Conservation (phyloP, 1,140 invertebrate genomes). For the Drosophila simulans region DNA sequence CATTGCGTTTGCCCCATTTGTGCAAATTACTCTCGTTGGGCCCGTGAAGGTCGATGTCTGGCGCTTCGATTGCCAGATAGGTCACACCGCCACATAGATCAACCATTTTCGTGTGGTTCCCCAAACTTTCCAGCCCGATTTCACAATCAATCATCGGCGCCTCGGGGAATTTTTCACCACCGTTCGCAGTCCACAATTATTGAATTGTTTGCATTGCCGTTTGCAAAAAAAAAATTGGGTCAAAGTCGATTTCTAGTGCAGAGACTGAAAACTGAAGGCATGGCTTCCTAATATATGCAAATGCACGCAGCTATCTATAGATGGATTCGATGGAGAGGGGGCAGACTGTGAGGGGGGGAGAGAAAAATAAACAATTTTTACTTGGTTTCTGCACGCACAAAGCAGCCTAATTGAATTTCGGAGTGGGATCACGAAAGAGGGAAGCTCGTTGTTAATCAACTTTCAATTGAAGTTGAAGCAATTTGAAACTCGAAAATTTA, state of each 20-base stretch:
- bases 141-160: slow-evolving; percentile 55
- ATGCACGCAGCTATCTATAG: slow-evolving; percentile 37
- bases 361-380: slow-evolving; percentile 51
- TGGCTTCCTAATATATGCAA: slow-evolving; percentile 59
- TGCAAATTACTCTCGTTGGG: neutral
- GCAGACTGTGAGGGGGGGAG: neutral
- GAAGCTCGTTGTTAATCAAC: slow-evolving; percentile 32
- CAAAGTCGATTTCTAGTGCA: slow-evolving; percentile 37
- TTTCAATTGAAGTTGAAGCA: slow-evolving; percentile 23
- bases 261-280: slow-evolving; percentile 13
- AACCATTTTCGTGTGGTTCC: slow-evolving; percentile 6
- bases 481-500: slow-evolving; percentile 38
- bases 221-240: slow-evolving; percentile 46
- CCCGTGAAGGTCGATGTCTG: neutral
- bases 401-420: slow-evolving; percentile 56
- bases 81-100: slow-evolving; percentile 42
- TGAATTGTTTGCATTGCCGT: slow-evolving; percentile 51
- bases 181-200: slow-evolving; percentile 52
- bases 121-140: slow-evolving; percentile 18
- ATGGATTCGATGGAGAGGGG: neutral
- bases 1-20: neutral
- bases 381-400: slow-evolving; percentile 22
- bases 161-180: slow-evolving; percentile 31
- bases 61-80: slow-evolving; percentile 29
- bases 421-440: slow-evolving; percentile 14